These are phyloP conservation scores for Corythornis vintsioides DNA, from an alignment of 2,113 vertebrate species.

Conservation along the genomic window DNA sequence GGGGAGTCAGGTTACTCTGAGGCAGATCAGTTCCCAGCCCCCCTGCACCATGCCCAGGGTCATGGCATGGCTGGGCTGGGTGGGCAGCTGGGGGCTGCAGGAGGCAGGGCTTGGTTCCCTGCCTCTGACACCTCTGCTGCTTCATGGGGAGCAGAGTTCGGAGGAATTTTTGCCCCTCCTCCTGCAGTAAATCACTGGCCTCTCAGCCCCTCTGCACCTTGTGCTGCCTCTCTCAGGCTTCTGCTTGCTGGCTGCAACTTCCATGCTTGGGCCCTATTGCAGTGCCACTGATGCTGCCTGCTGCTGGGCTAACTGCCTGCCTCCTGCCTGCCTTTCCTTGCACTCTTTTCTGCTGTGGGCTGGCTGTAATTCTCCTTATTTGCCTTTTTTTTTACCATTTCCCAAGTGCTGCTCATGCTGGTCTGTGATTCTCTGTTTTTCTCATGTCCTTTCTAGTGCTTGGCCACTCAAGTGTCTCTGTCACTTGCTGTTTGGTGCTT, in stretches of 20 bases:
- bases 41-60: not conserved
- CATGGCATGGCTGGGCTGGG: conserved; percentile 6
- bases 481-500: not conserved
- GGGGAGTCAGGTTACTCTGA: conserved; percentile 31
- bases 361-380: not conserved
- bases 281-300: not conserved
- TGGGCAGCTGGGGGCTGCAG: conserved; percentile 7
- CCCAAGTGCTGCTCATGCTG: not conserved
- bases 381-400: not conserved
- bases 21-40: not conserved
- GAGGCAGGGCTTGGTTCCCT: not conserved
- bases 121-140: not conserved
- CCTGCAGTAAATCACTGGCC: not conserved
- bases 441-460: not conserved
- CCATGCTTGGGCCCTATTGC: not conserved
- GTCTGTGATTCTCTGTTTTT: not conserved
- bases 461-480: not conserved
- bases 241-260: not conserved
- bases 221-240: not conserved
- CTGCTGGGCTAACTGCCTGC: not conserved
- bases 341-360: not conserved
- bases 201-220: not conserved
- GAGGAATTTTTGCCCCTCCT: not conserved
- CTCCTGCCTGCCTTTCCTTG: not conserved
- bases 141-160: not conserved